Percentiles rank a stretch among this genome's conserved stretches.
phyloP scores from a whole-genome alignment of 2,113 vertebrate genomes.

The Muntiacus reevesi region DNA sequence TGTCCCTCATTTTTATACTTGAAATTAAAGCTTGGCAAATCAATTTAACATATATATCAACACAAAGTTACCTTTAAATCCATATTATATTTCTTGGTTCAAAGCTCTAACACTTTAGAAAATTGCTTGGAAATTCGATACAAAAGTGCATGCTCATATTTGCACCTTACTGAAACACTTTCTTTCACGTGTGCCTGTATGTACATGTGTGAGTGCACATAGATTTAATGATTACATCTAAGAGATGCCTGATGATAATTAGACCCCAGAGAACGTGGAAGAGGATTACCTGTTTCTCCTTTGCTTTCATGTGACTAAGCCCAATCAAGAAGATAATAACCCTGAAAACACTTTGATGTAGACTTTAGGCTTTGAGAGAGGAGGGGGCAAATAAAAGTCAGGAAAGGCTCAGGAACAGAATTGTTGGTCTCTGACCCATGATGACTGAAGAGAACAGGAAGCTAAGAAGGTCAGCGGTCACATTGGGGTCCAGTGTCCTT shows the following conservation, averaged over 20 bases:
- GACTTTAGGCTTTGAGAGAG: not conserved
- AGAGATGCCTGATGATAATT: not conserved
- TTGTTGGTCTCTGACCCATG: not conserved
- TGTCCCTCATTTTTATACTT: not conserved
- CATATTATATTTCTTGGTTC: not conserved
- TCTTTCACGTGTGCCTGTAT: not conserved
- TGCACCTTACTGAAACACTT: not conserved
- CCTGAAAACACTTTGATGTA: slow-evolving; percentile 18
- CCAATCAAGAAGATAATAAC: not conserved
- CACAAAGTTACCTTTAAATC: not conserved
- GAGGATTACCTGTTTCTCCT: not conserved
- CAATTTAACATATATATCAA: not conserved
- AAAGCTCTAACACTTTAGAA: not conserved
- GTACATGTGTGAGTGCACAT: no score
- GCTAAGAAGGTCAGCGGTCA: not conserved
- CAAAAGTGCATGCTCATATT: not conserved
- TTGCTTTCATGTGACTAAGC: slow-evolving; percentile 10
- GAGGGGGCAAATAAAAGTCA: not conserved
- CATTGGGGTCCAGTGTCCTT: not conserved
- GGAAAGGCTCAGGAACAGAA: not conserved
- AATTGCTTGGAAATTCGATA: not conserved
- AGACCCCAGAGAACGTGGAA: not conserved
- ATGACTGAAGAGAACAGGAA: not conserved
- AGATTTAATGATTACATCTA: not conserved
- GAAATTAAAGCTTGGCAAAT: not conserved